phyloP scores from a whole-genome alignment of 2,113 vertebrate genomes.

The Mus pahari region DNA sequence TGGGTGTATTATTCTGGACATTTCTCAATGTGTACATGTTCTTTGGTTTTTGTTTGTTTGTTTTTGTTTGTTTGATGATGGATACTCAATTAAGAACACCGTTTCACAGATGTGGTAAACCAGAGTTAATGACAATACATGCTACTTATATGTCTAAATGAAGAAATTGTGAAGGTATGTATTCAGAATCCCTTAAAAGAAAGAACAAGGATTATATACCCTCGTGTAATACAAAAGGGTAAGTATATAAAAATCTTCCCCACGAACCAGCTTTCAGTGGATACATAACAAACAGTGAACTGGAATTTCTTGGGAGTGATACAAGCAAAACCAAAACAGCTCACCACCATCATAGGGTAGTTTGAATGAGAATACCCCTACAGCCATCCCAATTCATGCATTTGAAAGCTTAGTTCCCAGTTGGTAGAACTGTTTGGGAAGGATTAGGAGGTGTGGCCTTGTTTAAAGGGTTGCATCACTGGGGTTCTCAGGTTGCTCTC shows the following conservation, averaged over 20 bases:
- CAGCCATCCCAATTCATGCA: background rate
- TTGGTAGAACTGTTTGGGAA: background rate
- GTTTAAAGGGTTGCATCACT: background rate
- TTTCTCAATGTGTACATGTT: background rate
- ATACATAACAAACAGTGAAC: background rate
- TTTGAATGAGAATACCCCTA: background rate
- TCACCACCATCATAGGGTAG: background rate
- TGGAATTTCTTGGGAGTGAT: constrained; percentile 88
- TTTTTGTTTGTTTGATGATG: background rate
- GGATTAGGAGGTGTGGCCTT: background rate
- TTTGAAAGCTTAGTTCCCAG: background rate
- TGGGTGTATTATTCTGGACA: background rate
- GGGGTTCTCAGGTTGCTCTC: background rate
- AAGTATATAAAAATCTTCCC: constrained; percentile 76
- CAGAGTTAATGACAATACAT: background rate
- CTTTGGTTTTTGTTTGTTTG: too few species aligned
- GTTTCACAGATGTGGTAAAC: background rate
- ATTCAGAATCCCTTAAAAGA: background rate
- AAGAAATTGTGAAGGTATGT: background rate
- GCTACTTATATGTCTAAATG: background rate
- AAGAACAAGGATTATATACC: too few species aligned
- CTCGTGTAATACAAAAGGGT: constrained; percentile 84
- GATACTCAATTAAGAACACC: background rate
- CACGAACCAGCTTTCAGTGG: constrained; percentile 77
- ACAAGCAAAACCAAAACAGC: constrained; percentile 71